phyloP scores from a whole-genome alignment of 2,113 vertebrate genomes.

The Oncorhynchus masou region DNA sequence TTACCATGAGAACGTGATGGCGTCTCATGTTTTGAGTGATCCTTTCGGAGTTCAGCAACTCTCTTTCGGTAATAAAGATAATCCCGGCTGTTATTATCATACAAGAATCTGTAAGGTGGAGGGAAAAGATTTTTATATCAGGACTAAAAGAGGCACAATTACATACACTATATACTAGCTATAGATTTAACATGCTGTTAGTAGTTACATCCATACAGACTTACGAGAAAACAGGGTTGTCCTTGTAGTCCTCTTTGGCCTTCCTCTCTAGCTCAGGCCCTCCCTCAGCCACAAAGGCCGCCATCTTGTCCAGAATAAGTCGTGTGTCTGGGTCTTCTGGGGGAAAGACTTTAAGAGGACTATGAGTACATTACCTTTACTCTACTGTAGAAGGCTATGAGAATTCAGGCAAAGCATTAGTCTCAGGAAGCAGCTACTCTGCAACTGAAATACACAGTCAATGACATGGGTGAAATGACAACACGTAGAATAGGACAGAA shows the following conservation, averaged over 20 bases:
- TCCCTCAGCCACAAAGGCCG: constrained; percentile 92
- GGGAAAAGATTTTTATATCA: neutral
- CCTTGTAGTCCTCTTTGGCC: constrained; percentile 91
- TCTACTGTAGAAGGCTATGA: constrained; percentile 70
- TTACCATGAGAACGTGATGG: constrained; percentile 78
- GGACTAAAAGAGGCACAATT: neutral
- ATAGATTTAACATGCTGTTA: neutral
- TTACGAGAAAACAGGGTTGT: constrained; percentile 90
- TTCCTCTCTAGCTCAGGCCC: constrained; percentile 89
- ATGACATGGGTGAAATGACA: neutral
- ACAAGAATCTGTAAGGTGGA: constrained; percentile 82
- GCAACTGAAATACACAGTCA: neutral
- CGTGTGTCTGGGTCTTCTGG: constrained; percentile 93
- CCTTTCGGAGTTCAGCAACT: constrained; percentile 83
- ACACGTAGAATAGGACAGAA: neutral
- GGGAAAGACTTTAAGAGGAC: constrained; percentile 99
- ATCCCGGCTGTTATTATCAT: constrained; percentile 88
- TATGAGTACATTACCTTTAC: constrained; percentile 88
- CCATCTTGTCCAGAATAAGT: constrained; percentile 93
- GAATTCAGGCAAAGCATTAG: neutral
- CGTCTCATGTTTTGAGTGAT: constrained; percentile 67
- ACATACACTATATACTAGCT: no score
- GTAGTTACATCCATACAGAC: constrained; percentile 49
- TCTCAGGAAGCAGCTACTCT: neutral
- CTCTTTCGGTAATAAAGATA: constrained; percentile 96